Conservation (phyloP, 2,113 vertebrate genomes). For the Pavo muticus region DNA sequence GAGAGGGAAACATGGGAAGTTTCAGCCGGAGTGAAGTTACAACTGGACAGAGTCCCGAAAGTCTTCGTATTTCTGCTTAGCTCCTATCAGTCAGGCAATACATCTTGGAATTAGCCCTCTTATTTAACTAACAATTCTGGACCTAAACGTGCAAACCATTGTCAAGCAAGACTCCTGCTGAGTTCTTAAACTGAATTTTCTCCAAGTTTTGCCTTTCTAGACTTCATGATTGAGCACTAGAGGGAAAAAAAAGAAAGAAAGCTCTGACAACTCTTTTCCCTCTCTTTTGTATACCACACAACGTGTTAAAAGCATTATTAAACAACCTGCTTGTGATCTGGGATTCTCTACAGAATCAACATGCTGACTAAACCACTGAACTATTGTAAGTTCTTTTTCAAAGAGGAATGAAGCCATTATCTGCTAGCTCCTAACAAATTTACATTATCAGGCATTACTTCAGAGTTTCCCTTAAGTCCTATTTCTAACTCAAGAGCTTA, state of each 20-base stretch:
- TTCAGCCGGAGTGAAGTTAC: not conserved
- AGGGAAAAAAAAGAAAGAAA: not conserved
- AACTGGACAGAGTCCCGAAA: not conserved
- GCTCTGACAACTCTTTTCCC: not conserved
- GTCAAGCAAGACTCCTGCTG: not conserved
- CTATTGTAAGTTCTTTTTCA: not conserved
- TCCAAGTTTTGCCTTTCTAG: not conserved
- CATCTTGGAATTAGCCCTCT: not conserved
- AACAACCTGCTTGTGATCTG: not conserved
- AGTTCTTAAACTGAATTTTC: conserved; percentile 10
- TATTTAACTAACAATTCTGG: conserved; percentile 24
- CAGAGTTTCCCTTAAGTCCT: not conserved
- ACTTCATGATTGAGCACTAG: not conserved
- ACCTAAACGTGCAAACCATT: not conserved
- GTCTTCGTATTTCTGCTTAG: not conserved
- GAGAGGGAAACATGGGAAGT: not conserved
- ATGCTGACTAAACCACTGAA: not conserved
- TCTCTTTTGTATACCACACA: not conserved
- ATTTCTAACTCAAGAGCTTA: not conserved
- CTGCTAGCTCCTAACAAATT: not conserved
- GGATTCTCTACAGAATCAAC: not conserved
- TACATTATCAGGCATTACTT: not conserved
- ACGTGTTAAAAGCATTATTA: not conserved
- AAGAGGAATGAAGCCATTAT: not conserved
- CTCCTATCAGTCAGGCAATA: not conserved